Conservation (phyloP, 2,888 invertebrate genomes). For the Ophioninae sp. region DNA sequence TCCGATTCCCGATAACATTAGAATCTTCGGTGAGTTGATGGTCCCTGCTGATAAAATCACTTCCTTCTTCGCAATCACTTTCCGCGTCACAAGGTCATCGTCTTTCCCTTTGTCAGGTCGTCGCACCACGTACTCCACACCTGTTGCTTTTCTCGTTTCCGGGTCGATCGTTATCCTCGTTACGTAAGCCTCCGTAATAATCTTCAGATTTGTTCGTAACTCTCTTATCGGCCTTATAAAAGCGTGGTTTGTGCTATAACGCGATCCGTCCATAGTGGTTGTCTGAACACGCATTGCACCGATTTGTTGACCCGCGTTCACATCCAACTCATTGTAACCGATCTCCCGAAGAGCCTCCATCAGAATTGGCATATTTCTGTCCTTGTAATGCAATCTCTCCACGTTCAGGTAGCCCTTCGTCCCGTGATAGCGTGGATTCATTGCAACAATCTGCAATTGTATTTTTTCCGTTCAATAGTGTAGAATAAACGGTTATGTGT, state of each 20-base stretch:
- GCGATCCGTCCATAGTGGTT: slow-evolving; percentile 84
- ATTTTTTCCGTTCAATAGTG: too few relatives aligned
- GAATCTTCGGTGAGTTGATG: slow-evolving; percentile 82
- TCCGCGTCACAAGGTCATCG: slow-evolving; percentile 47
- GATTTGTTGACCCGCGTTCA: slow-evolving; percentile 83
- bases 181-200: slow-evolving; percentile 82
- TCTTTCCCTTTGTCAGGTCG: slow-evolving; percentile 74
- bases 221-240: slow-evolving; percentile 86
- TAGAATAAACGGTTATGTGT: too few relatives aligned
- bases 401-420: slow-evolving; percentile 86
- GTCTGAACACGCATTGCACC: slow-evolving; percentile 85
- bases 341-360: slow-evolving; percentile 85
- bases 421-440: slow-evolving; percentile 83
- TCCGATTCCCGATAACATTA: slow-evolving; percentile 83
- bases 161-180: slow-evolving; percentile 82
- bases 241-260: slow-evolving; percentile 85
- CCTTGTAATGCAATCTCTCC: slow-evolving; percentile 85
- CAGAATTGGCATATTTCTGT: slow-evolving; percentile 83
- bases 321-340: slow-evolving; percentile 84
- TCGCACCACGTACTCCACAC: slow-evolving; percentile 79
- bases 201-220: slow-evolving; percentile 78
- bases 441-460: slow-evolving; percentile 68
- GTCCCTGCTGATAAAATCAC: slow-evolving; percentile 82
- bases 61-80: slow-evolving; percentile 80
- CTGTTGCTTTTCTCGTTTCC: slow-evolving; percentile 78